Percentiles rank a stretch among this genome's conserved stretches.
phyloP scores from a whole-genome alignment of 2,888 invertebrate species.

The Ctenicera cuprea region DNA sequence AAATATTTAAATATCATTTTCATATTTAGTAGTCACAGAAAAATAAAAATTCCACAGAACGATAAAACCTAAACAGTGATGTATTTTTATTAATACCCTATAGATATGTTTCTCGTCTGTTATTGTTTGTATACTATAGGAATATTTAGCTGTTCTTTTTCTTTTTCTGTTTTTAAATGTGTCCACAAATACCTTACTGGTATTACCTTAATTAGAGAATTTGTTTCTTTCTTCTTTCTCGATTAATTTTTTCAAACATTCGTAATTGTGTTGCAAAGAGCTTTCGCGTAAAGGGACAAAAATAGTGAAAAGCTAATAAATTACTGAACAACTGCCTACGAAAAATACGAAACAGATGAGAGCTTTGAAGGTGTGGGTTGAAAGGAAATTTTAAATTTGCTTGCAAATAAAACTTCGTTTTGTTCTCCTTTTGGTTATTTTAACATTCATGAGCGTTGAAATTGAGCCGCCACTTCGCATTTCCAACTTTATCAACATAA shows the following conservation, averaged over 20 bases:
- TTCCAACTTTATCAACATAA: constrained; percentile 44
- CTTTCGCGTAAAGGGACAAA: neutral
- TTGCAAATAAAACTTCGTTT: constrained; percentile 38
- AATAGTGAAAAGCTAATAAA: constrained; percentile 16
- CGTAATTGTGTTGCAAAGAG: neutral
- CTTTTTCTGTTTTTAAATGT: no score
- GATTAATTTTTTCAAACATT: neutral
- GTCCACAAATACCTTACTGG: no score
- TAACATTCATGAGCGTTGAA: constrained; percentile 49
- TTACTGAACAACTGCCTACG: neutral
- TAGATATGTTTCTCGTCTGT: no score
- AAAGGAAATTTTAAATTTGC: constrained; percentile 37
- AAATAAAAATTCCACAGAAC: no score
- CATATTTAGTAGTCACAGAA: no score
- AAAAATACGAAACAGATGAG: constrained; percentile 12
- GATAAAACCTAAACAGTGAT: no score
- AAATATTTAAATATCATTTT: no score
- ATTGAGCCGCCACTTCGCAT: constrained; percentile 45
- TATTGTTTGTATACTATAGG: no score
- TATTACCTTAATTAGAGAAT: no score
- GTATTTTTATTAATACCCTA: no score
- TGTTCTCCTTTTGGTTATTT: constrained; percentile 34
- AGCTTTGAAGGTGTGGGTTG: constrained; percentile 7
- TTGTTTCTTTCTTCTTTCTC: neutral
- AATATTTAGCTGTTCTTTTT: no score